Evolutionary conservation across 2,113 vertebrate genomes (phyloP).

Genomic region (Anarrhichthys ocellatus): DNA sequence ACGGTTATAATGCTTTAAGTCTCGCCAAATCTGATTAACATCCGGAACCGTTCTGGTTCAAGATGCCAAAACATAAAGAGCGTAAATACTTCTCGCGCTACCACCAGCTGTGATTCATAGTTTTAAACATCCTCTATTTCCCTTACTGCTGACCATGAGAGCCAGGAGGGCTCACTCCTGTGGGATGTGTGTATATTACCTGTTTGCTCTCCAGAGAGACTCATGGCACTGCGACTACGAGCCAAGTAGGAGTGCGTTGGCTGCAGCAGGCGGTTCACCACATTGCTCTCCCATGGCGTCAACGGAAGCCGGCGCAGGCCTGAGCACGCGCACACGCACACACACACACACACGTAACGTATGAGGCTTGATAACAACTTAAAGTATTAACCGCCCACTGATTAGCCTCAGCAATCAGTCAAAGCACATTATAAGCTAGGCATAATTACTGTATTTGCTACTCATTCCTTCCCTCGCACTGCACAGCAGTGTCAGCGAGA

Average conservation of each 20-base stretch:
- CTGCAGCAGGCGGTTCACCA: slow-evolving; percentile 95
- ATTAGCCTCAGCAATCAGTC: slow-evolving; percentile 39
- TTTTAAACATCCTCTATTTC: not conserved
- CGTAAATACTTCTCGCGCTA: not conserved
- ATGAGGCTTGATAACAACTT: slow-evolving; percentile 31
- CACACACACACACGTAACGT: slow-evolving; percentile 21
- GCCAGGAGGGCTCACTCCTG: no score
- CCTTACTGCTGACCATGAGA: not conserved
- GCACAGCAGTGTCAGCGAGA: slow-evolving; percentile 4
- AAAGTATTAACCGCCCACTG: slow-evolving; percentile 30
- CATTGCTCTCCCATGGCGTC: slow-evolving; percentile 93
- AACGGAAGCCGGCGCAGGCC: slow-evolving; percentile 91
- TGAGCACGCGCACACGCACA: slow-evolving; percentile 65
- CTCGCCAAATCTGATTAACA: slow-evolving; percentile 66
- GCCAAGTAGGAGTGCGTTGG: slow-evolving; percentile 98
- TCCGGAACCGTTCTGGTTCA: slow-evolving; percentile 31
- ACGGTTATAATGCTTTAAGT: slow-evolving; percentile 69
- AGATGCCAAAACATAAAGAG: slow-evolving; percentile 33
- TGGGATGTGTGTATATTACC: slow-evolving; percentile 83
- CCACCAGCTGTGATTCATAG: not conserved
- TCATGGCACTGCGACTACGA: slow-evolving; percentile 94
- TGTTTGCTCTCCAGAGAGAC: slow-evolving; percentile 91
- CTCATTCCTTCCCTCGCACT: not conserved
- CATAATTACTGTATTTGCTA: slow-evolving; percentile 10
- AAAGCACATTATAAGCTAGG: slow-evolving; percentile 30